Base-by-base conservation (phyloP, 2,888 invertebrate species). In the Dasypolia templi region DNA sequence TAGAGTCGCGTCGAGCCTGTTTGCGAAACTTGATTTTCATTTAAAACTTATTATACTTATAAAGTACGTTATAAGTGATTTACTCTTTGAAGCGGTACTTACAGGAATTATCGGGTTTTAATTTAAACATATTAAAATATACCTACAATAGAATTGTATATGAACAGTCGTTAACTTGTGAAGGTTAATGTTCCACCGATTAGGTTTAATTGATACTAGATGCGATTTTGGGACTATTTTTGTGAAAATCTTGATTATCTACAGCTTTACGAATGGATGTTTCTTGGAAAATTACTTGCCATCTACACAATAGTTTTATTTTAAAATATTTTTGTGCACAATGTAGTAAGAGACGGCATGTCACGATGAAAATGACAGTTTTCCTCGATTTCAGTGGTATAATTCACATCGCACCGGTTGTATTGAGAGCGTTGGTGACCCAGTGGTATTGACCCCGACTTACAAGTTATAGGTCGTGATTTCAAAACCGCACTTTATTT, bases 1-100 rank as follows among this genome's bases (percentile, higher is more conserved):
- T 11, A 11, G n/a, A n/a, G 11, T 51, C n/a, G 3, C 4, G 11
- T 51, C 1, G 49, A 9, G 49, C 49, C 11, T 9, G 9, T 49
- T 9, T 49, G 46, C 22, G 22, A 49, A 11, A 3, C 26, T 29
- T 22, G 29, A 5, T 32, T n/a, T 55, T 29, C 14, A 44, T 22
- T 26, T 14, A 49, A 7, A 73, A 42, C 42, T 58, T 49, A 32
- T 9, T 39, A 0, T n/a, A 46, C 35, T 44, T 75, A 53, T n/a
- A 49, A 72, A n/a, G 62, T 59, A 39, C 29, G 51, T 46, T 19
- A 58, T 26, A 42, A 6, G n/a, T 72, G 44, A 66, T 67, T 35
- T 32, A 72, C 56, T 79, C 14, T 1, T 32, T 59, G 46, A 56
- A 67, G 39, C 11, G 22, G 46, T 70, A 56, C 53, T 65, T 65